A percentile compares a stretch with the other conserved stretches of the same genome.
These are phyloP conservation scores for Borostomias antarcticus DNA, from an alignment of 2,797 vertebrate genomes.

Conservation along the genomic window DNA sequence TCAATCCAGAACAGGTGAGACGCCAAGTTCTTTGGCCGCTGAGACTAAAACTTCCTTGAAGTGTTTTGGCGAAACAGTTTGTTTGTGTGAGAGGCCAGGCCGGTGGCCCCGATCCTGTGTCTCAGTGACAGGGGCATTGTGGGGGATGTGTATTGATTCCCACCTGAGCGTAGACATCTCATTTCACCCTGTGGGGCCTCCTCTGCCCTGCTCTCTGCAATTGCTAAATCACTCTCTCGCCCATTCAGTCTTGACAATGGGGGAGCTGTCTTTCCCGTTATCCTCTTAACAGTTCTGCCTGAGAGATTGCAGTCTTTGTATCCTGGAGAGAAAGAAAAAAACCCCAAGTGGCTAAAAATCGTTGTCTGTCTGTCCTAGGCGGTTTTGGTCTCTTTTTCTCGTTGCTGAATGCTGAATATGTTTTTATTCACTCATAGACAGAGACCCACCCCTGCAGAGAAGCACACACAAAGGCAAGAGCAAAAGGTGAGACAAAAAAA, in stretches of 20 bases:
- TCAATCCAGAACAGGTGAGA: too few species aligned
- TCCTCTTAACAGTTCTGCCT: not conserved
- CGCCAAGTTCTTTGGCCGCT: too few species aligned
- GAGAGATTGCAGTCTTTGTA: constrained; percentile 3
- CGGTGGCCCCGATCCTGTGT: too few species aligned
- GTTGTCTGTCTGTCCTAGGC: not conserved
- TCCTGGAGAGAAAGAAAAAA: not conserved
- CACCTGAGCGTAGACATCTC: not conserved
- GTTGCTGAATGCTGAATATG: not conserved
- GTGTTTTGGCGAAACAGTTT: too few species aligned
- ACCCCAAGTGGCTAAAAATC: not conserved
- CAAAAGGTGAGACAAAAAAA: constrained; percentile 4
- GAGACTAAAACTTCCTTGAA: too few species aligned
- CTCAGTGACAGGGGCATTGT: not conserved
- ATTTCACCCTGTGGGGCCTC: constrained; percentile 8
- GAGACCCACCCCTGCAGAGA: constrained; percentile 6
- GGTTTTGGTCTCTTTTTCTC: not conserved
- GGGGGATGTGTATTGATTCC: constrained; percentile 4
- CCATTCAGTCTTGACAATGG: not conserved
- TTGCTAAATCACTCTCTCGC: not conserved
- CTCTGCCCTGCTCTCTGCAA: not conserved
- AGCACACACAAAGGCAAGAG: not conserved
- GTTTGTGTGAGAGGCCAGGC: not conserved
- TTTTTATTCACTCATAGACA: not conserved
- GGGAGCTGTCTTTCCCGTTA: not conserved